Percentiles rank a stretch among this genome's conserved stretches.
These are phyloP conservation scores for Paraescarpia echinospica DNA, from an alignment of 1,140 invertebrate genomes.

Conservation along the genomic window DNA sequence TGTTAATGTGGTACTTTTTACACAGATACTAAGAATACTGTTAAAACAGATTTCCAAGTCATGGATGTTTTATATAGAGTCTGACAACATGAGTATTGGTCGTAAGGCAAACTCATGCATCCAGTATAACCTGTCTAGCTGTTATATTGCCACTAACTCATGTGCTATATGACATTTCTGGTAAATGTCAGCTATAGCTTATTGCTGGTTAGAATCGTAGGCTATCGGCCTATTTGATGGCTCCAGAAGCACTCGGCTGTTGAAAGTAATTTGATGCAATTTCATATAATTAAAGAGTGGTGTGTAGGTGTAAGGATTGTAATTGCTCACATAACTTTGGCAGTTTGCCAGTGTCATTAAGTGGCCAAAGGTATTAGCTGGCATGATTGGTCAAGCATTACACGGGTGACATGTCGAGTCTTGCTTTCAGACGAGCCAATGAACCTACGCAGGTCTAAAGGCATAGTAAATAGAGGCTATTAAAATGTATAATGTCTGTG, in stretches of 20 bases:
- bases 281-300: not conserved
- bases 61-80: not conserved
- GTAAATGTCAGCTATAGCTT: not conserved
- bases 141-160: not conserved
- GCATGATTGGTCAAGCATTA: not conserved
- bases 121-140: not conserved
- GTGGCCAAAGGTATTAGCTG: not conserved
- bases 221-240: not conserved
- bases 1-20: not conserved
- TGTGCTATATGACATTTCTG: not conserved
- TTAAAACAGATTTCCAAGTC: not conserved
- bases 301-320: not conserved
- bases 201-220: not conserved
- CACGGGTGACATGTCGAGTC: not conserved
- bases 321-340: not conserved
- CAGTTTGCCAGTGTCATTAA: not conserved
- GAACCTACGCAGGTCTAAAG: not conserved
- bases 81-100: not conserved
- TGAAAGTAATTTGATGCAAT: conserved; percentile 1
- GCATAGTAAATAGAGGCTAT: not conserved
- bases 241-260: not conserved
- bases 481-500: not conserved
- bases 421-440: not conserved
- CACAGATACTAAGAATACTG: not conserved
- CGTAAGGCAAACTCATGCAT: not conserved